A percentile compares a stretch with the other conserved stretches of the same genome.
phyloP scores from a whole-genome alignment of 2,113 vertebrate genomes.

The Lucifuga dentata region DNA sequence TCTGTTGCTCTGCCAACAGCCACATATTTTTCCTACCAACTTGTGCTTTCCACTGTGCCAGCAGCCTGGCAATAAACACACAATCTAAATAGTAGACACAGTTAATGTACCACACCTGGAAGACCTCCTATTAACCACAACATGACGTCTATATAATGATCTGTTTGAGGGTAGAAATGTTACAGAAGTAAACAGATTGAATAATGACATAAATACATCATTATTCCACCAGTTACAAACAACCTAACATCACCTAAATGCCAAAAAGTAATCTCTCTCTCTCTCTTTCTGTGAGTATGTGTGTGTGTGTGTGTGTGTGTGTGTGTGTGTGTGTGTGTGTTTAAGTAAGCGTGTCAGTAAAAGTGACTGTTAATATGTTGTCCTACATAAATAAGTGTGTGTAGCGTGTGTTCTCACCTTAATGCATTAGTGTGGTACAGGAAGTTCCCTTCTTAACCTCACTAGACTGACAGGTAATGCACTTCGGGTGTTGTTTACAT shows the following conservation, averaged over 20 bases:
- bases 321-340: constrained; percentile 5
- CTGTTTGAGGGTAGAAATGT: constrained; percentile 31
- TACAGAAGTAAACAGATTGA: constrained; percentile 20
- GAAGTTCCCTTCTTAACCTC: constrained; percentile 54
- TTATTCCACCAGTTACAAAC: constrained; percentile 3
- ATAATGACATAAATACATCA: neutral
- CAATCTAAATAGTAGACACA: constrained; percentile 7
- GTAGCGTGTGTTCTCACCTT: constrained; percentile 14
- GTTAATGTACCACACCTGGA: constrained; percentile 47
- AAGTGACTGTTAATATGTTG: too few relatives aligned
- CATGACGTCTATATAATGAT: constrained; percentile 38
- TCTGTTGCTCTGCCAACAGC: neutral
- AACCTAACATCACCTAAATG: neutral
- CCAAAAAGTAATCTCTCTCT: neutral
- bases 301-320: constrained; percentile 1
- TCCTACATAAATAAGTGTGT: constrained; percentile 1
- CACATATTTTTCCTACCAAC: constrained; percentile 10
- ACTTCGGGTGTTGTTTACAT: constrained; percentile 37
- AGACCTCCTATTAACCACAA: constrained; percentile 27
- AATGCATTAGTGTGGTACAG: constrained; percentile 18
- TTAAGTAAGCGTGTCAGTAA: too few relatives aligned
- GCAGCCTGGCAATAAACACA: neutral
- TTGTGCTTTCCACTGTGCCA: constrained; percentile 6
- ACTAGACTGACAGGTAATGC: constrained; percentile 30
- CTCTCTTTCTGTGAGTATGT: neutral